Base-by-base conservation (phyloP, 2,888 invertebrate genomes). In the Caenorhabditis sp. region DNA sequence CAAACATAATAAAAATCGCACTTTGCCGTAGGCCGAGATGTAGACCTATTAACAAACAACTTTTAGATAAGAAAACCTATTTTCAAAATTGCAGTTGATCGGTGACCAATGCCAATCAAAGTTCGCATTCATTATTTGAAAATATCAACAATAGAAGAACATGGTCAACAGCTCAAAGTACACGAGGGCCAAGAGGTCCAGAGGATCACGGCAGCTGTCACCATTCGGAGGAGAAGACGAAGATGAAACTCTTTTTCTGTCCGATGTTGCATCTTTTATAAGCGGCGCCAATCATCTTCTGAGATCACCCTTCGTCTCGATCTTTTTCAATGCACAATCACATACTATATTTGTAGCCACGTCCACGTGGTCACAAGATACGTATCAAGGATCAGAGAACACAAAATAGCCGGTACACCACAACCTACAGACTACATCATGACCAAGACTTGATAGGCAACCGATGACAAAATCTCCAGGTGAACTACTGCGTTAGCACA, bases 301-400 rank as follows among this genome's bases (percentile, higher is more conserved):
- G 63, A 41, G 31, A 70, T 58, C 44, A 26, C 12, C 24, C 41
- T 58, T n/a, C 41, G 56, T 58, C 58, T 70, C 56, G 26, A 58
- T 16, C 19, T 28, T 41, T 38, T 7, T 22, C 8, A 26, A 24
- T 61, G 41, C 61, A 51, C 35, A 44, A 59, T 47, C 59, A 72
- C 59, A 72, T n/a, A 72, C 59, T 47, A 72, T 47, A 59, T 47
- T 59, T 59, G 58, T 70, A 41, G 58, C 26, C 47, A 35, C 49
- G n/a, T 44, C 14, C 68, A 69, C 69, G 69, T 70, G 56, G 69
- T 70, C 69, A 70, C 69, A 70, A 70, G 69, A 70, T 70, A 70
- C 69, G n/a, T 10, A 24, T 54, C 38, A 31, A 58, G 19, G n/a
- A 61, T 51, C 61, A 73, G 35, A 63, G 73, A 63, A 73, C 73